These are phyloP conservation scores for Drosophila mojavensis DNA, from an alignment of 1,140 invertebrate species.

Conservation along the genomic window DNA sequence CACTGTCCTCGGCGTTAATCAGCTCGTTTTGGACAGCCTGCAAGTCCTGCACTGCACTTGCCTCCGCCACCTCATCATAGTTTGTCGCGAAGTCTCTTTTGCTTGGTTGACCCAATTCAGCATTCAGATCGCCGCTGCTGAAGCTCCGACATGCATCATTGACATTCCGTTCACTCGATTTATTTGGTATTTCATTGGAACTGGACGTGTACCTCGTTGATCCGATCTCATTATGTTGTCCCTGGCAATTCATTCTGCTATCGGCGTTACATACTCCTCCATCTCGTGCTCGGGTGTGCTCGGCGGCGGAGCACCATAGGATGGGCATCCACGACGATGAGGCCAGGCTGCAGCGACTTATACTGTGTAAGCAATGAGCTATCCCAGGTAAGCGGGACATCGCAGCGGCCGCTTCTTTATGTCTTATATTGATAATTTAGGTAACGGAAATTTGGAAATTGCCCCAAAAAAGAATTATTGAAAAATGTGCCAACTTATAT, in stretches of 20 bases:
- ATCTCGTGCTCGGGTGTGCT: not conserved
- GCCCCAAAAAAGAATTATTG: no score
- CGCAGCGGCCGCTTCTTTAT: not conserved
- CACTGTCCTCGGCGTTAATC: not conserved
- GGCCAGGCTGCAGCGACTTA: not conserved
- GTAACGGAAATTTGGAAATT: not conserved
- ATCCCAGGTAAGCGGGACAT: not conserved
- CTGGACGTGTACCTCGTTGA: not conserved
- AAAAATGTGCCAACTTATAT: no score
- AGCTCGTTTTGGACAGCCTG: not conserved
- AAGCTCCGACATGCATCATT: not conserved
- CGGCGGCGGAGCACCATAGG: not conserved
- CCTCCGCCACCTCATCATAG: not conserved
- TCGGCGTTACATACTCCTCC: not conserved
- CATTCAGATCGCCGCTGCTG: not conserved
- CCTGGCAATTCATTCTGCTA: not conserved
- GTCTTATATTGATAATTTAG: not conserved
- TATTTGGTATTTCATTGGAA: not conserved
- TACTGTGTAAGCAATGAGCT: not conserved
- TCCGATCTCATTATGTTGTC: not conserved
- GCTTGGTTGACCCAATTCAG: not conserved
- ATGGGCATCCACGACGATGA: not conserved
- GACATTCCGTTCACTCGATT: not conserved
- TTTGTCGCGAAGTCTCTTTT: no score
- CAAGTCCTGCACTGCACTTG: not conserved